Evolutionary conservation across 2,113 vertebrate genomes (phyloP), one percentile per base, ranked within the genome.

Genomic region (Carettochelys insculpta): DNA sequence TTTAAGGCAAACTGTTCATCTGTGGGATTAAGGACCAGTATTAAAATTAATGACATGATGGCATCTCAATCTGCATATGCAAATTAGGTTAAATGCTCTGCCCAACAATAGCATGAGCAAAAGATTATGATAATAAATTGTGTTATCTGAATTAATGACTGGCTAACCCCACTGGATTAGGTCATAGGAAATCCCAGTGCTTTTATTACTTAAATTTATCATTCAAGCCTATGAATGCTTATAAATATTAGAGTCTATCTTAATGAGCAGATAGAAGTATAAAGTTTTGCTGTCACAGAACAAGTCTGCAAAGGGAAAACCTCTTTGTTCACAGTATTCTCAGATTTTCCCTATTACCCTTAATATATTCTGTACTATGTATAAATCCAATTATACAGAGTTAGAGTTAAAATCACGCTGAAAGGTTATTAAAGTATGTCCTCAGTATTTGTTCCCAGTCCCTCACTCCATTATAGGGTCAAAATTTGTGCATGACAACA

Each of bases 71-170:
- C 95, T 96, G 77, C 89, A 96, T 96, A 97, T 97, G 95, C 90
- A 97, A 97, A 97, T 96, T 81, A 87, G 86, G 90, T 75, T 85
- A 83, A 95, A 80, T 94, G 41, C 8, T 91, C 90, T 91, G 88
- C 92, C 92, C 41, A 92, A 95, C 52, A 95, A 95, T 79, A 82
- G 56, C 82, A 88, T 92, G 94, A 90, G 88, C 56, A 92, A 96
- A 95, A 92, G 79, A 96, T 96, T 97, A 96, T 95, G 95, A 82
- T 96, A 97, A 97, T 95, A 95, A 96, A 85, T 83, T 92, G 43
- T 3, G 1, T 96, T 97, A 94, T 96, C 90, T 96, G 96, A 97
- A 97, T 97, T 97, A 97, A 97, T 96, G 94, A 96, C 95, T 94
- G 87, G 31, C 79, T 95, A 96, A 96, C 90, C 86, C 93, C 77